These are phyloP conservation scores for Leptinotarsa texana DNA, from an alignment of 1,140 invertebrate species.

Conservation along the genomic window DNA sequence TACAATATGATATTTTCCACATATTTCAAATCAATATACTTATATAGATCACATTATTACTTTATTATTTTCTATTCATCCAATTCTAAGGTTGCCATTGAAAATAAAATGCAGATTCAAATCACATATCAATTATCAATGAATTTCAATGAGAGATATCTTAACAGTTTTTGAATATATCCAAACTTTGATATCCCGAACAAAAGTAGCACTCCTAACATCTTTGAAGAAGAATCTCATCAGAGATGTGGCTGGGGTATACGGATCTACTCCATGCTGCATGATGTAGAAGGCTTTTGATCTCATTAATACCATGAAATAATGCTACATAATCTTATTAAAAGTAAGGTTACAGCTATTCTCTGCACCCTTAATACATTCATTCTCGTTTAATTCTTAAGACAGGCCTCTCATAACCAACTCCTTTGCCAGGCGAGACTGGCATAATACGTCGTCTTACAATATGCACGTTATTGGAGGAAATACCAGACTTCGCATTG, in stretches of 20 bases:
- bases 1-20: too few relatives aligned
- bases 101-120: too few relatives aligned
- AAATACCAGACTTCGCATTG: constrained; percentile 3
- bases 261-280: constrained; percentile 45
- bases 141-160: too few relatives aligned
- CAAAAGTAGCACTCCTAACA: too few relatives aligned
- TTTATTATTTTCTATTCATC: too few relatives aligned
- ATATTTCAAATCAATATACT: too few relatives aligned
- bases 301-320: constrained; percentile 68
- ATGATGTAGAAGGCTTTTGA: constrained; percentile 61
- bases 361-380: constrained; percentile 56
- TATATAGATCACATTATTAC: too few relatives aligned
- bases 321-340: constrained; percentile 68
- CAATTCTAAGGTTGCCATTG: too few relatives aligned
- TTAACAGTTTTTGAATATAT: too few relatives aligned
- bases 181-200: too few relatives aligned
- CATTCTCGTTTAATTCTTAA: constrained; percentile 54
- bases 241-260: constrained; percentile 10
- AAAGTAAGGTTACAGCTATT: constrained; percentile 62
- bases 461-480: constrained; percentile 31
- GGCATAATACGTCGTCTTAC: constrained; percentile 34
- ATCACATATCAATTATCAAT: too few relatives aligned
- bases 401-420: constrained; percentile 37
- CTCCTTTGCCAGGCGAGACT: constrained; percentile 20
- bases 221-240: neutral